phyloP scores from a whole-genome alignment of 2,888 invertebrate genomes.

The Phengaris alcon region DNA sequence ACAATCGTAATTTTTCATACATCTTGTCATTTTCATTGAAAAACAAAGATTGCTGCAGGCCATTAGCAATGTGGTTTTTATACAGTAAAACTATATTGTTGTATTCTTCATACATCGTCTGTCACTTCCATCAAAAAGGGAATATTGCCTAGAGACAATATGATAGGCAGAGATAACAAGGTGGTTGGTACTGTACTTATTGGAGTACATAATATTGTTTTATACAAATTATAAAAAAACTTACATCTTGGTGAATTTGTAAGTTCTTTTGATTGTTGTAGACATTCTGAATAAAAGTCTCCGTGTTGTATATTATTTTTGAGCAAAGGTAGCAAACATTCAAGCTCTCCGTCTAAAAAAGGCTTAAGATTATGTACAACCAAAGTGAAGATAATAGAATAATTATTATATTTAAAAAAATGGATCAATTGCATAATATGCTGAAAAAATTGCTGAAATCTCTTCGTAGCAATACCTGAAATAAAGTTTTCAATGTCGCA shows the following conservation, averaged over 20 bases:
- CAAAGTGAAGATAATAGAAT: neutral
- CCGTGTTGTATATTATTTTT: slow-evolving; percentile 51
- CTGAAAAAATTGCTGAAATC: neutral
- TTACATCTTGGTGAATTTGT: slow-evolving; percentile 54
- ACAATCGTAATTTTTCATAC: too few relatives aligned
- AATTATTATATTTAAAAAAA: too few relatives aligned
- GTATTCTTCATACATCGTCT: too few relatives aligned
- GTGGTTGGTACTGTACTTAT: too few relatives aligned
- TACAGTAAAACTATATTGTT: too few relatives aligned
- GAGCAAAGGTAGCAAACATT: slow-evolving; percentile 57
- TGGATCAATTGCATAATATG: neutral
- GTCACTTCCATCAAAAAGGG: too few relatives aligned
- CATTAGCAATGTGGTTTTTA: too few relatives aligned
- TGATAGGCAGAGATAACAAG: too few relatives aligned
- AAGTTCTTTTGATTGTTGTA: slow-evolving; percentile 57
- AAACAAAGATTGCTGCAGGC: too few relatives aligned
- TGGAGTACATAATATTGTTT: neutral
- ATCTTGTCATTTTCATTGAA: too few relatives aligned
- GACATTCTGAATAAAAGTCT: slow-evolving; percentile 58
- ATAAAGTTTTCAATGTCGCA: slow-evolving; percentile 50
- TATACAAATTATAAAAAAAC: slow-evolving; percentile 37
- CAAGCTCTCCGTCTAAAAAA: slow-evolving; percentile 51
- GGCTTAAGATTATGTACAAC: neutral
- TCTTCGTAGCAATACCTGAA: slow-evolving; percentile 50
- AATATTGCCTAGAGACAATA: too few relatives aligned